Conservation (phyloP, 2,797 vertebrate species). For the Coregonus ussuriensis region DNA sequence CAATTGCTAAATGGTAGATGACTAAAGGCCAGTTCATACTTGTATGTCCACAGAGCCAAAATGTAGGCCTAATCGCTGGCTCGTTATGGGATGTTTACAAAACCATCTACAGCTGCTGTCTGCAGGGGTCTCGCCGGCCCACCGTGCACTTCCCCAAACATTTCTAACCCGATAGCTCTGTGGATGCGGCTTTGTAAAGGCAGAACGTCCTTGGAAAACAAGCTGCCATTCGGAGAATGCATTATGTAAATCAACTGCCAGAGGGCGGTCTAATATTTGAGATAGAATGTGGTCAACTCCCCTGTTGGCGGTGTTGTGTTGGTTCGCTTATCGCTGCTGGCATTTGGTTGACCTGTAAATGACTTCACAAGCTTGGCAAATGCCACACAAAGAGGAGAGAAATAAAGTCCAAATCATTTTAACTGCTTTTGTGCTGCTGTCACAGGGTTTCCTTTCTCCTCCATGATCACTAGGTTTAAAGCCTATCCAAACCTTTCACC, state of each 20-base stretch:
- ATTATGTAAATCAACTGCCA: background rate
- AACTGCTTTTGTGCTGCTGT: background rate
- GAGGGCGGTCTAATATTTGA: background rate
- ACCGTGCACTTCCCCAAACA: background rate
- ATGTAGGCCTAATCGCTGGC: background rate
- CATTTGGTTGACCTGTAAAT: background rate
- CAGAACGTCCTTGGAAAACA: background rate
- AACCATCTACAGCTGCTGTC: background rate
- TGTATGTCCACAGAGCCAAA: background rate
- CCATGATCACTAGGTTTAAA: background rate
- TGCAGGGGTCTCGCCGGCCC: background rate
- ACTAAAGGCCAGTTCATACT: background rate
- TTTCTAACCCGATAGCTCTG: background rate
- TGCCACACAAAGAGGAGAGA: background rate
- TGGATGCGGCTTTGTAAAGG: background rate
- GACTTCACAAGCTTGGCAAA: background rate
- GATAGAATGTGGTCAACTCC: background rate
- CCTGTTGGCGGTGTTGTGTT: background rate
- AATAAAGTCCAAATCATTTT: background rate
- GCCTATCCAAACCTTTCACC: too few relatives aligned
- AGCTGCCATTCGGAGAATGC: background rate
- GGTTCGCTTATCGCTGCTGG: background rate
- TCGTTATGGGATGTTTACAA: background rate
- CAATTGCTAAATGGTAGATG: background rate
- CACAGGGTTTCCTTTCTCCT: background rate